Evolutionary conservation across 2,888 invertebrate genomes (phyloP).

Genomic region (Hartigia nigra): DNA sequence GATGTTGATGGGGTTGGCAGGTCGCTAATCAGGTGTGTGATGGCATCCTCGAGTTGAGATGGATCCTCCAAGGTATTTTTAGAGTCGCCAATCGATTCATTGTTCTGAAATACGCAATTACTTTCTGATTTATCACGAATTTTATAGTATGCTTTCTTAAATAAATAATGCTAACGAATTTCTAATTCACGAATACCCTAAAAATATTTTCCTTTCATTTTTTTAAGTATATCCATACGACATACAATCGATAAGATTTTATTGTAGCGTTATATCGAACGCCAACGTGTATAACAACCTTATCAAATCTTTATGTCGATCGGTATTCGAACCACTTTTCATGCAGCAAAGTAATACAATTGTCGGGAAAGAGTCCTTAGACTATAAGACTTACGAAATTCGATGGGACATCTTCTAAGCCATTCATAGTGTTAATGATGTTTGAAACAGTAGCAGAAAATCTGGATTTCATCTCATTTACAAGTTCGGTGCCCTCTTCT

Average conservation of each 20-base stretch:
- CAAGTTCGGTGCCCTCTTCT: slow-evolving; percentile 78
- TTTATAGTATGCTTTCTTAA: not conserved
- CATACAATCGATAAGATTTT: not conserved
- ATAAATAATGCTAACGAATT: not conserved
- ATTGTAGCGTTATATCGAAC: not conserved
- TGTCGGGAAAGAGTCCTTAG: not conserved
- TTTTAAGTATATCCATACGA: not conserved
- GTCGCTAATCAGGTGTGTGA: slow-evolving; percentile 75
- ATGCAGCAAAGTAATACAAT: not conserved
- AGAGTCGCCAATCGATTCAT: slow-evolving; percentile 39
- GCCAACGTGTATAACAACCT: no score
- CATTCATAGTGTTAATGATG: slow-evolving; percentile 17
- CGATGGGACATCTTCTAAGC: slow-evolving; percentile 26
- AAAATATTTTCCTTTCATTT: not conserved
- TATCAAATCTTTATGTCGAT: not conserved
- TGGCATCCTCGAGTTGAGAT: slow-evolving; percentile 76
- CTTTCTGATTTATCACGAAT: not conserved
- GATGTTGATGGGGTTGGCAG: slow-evolving; percentile 64
- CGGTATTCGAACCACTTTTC: not conserved
- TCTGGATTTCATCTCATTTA: slow-evolving; percentile 83
- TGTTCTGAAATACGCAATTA: slow-evolving; percentile 31
- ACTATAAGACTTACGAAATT: slow-evolving; percentile 34
- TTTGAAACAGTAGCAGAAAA: slow-evolving; percentile 74
- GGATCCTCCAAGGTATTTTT: slow-evolving; percentile 76
- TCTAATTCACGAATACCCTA: not conserved